These are phyloP conservation scores for Trypoxylon attenuatum DNA, from an alignment of 2,888 invertebrate species.

Conservation along the genomic window DNA sequence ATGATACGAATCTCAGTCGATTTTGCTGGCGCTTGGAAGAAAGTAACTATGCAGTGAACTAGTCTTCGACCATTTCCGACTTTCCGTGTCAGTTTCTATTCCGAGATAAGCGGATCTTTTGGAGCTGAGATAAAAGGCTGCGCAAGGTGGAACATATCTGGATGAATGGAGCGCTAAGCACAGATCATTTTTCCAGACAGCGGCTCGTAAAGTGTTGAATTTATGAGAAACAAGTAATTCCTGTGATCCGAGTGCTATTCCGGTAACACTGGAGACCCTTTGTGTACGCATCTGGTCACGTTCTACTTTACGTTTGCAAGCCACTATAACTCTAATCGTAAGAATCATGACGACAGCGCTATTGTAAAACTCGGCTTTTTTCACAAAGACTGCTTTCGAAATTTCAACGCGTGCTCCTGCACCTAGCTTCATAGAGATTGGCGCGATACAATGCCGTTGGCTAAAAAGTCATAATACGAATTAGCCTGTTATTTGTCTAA, in stretches of 20 bases:
- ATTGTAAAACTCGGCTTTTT: conserved; percentile 1
- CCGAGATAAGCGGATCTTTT: conserved; percentile 6
- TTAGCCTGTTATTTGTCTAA: too few species aligned
- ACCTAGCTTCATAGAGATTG: too few species aligned
- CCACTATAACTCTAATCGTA: conserved; percentile 5
- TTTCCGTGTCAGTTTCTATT: not conserved
- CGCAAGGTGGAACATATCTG: conserved; percentile 11
- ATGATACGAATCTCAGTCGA: too few species aligned
- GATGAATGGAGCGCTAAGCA: not conserved
- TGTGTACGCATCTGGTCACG: not conserved
- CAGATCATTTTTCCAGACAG: conserved; percentile 18
- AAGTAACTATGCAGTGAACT: too few species aligned
- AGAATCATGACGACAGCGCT: conserved; percentile 10
- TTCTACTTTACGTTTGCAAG: conserved; percentile 17
- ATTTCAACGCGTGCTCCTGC: too few species aligned
- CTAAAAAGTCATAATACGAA: too few species aligned
- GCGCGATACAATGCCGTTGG: too few species aligned
- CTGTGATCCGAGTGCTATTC: conserved; percentile 44
- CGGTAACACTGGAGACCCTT: conserved; percentile 53
- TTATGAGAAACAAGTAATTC: conserved; percentile 57
- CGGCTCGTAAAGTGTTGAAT: conserved; percentile 49
- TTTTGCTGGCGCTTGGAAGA: conserved; percentile 16
- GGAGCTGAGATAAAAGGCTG: conserved; percentile 16
- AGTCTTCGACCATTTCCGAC: too few species aligned
- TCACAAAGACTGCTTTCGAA: too few species aligned